Percentiles rank a stretch among this genome's conserved stretches.
phyloP scores from a whole-genome alignment of 2,113 vertebrate genomes.

The Mastomys coucha region DNA sequence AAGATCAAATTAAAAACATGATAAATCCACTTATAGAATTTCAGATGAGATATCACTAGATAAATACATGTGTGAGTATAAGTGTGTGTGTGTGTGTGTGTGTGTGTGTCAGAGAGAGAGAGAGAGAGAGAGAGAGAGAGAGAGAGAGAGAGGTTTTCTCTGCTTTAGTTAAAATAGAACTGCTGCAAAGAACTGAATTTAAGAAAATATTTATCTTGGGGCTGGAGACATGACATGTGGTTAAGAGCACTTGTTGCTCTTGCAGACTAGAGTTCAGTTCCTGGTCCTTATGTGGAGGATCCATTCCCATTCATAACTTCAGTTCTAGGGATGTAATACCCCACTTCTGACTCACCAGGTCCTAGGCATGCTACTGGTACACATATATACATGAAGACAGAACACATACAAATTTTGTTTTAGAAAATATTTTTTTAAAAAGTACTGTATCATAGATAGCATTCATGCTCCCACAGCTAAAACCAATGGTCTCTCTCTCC shows the following conservation, averaged over 20 bases:
- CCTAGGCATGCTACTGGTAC: background rate
- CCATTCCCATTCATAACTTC: background rate
- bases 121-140: background rate
- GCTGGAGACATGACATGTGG: background rate
- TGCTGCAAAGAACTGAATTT: slow-evolving; percentile 30
- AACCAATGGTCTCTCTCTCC: background rate
- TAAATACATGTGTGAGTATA: background rate
- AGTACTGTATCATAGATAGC: background rate
- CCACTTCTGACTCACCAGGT: background rate
- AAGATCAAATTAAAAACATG: slow-evolving; percentile 39
- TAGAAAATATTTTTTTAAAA: background rate
- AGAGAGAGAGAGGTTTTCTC: background rate
- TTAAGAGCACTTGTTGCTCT: background rate
- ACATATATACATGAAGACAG: background rate
- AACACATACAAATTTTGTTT: background rate
- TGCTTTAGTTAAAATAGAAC: slow-evolving; percentile 47
- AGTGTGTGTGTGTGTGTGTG: slow-evolving; percentile 9
- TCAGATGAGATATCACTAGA: slow-evolving; percentile 30
- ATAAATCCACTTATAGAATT: slow-evolving; percentile 36
- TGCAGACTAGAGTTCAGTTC: too few relatives aligned
- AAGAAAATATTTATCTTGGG: background rate
- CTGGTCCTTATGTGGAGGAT: too few relatives aligned
- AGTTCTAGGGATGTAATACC: background rate
- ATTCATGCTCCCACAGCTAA: background rate
- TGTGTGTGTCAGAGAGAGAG: background rate